These are phyloP conservation scores for Gonatopus flavifemur DNA, from an alignment of 1,140 invertebrate species.

Conservation along the genomic window DNA sequence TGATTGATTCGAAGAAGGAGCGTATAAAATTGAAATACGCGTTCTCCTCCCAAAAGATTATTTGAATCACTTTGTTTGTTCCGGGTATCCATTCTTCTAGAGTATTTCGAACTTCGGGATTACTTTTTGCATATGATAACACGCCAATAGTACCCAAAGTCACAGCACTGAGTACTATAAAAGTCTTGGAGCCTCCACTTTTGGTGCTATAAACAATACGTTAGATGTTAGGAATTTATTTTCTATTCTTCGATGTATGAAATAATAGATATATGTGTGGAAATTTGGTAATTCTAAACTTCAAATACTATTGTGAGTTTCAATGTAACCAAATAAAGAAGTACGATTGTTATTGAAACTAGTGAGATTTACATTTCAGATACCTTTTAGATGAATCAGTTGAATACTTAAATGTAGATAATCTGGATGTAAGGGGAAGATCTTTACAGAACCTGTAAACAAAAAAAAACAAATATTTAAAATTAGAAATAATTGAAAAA, in stretches of 20 bases:
- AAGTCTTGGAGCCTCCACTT: conserved; percentile 31
- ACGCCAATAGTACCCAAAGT: conserved; percentile 59
- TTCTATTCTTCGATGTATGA: not conserved
- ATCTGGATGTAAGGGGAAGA: conserved; percentile 36
- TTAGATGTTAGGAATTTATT: conserved; percentile 5
- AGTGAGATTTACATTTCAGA: conserved; percentile 1
- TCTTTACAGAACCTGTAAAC: conserved; percentile 42
- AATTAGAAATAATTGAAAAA: not conserved
- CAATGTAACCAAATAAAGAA: not conserved
- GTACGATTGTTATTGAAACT: not conserved
- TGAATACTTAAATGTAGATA: conserved; percentile 44
- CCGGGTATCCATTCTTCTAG: conserved; percentile 69
- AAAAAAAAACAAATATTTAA: conserved; percentile 1
- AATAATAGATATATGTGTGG: not conserved
- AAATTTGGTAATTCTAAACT: conserved; percentile 1
- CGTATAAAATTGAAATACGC: conserved; percentile 53
- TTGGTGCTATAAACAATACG: conserved; percentile 30
- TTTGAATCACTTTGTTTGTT: conserved; percentile 66
- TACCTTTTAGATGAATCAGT: conserved; percentile 33
- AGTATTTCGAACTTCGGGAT: conserved; percentile 67
- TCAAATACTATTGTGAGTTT: not conserved
- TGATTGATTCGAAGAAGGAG: conserved; percentile 40
- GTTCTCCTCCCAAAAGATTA: conserved; percentile 69
- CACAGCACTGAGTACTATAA: conserved; percentile 60
- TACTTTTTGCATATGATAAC: conserved; percentile 67